Conservation (phyloP, 1,140 invertebrate genomes). For the Liolophura sinensis region DNA sequence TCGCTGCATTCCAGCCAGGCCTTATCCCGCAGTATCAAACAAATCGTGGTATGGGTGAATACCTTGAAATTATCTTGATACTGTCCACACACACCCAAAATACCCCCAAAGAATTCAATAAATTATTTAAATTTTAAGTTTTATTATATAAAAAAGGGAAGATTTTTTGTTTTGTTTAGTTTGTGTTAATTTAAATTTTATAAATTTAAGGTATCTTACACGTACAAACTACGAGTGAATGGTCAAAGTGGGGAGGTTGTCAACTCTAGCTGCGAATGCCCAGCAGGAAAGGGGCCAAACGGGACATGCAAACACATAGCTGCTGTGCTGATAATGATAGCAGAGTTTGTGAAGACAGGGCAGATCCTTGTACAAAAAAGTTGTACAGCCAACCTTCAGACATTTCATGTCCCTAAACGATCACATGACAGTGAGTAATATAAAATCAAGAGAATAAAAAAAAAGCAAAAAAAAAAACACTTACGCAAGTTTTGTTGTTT, state of each 20-base stretch:
- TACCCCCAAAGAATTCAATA: too few relatives aligned
- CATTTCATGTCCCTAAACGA: constrained; percentile 5
- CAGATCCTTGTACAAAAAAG: neutral
- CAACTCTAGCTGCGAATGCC: constrained; percentile 18
- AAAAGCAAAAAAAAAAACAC: neutral
- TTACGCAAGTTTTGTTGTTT: constrained; percentile 6
- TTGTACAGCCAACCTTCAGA: constrained; percentile 3
- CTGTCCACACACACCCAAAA: too few relatives aligned
- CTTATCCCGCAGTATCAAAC: too few relatives aligned
- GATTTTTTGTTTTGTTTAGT: constrained; percentile 1
- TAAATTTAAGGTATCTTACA: constrained; percentile 8
- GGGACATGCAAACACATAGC: constrained; percentile 24
- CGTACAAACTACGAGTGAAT: constrained; percentile 6
- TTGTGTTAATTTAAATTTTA: neutral
- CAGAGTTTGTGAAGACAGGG: constrained; percentile 9
- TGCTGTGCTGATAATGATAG: constrained; percentile 16
- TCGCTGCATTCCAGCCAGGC: too few relatives aligned
- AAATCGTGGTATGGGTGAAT: too few relatives aligned
- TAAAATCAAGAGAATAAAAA: neutral
- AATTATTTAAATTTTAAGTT: too few relatives aligned
- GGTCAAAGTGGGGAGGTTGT: constrained; percentile 12
- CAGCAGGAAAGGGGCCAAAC: constrained; percentile 19
- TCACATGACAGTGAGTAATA: neutral
- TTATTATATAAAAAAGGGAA: too few relatives aligned
- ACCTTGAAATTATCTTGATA: too few relatives aligned